phyloP scores from a whole-genome alignment of 2,797 vertebrate genomes.

The Hozukius guyotensis region DNA sequence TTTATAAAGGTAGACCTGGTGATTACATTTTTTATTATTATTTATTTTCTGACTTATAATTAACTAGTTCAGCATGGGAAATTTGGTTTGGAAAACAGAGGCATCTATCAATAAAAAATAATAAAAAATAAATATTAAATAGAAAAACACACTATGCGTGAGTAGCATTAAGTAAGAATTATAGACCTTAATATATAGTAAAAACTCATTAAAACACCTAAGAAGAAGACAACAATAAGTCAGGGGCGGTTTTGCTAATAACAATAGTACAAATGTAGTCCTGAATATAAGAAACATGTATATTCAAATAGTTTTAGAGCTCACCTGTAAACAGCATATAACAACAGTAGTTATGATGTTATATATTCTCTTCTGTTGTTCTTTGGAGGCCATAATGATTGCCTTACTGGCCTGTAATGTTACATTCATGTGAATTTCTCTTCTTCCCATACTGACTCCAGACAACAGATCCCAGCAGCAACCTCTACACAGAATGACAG shows the following conservation, averaged over 20 bases:
- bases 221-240: neutral
- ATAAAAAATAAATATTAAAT: neutral
- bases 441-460: neutral
- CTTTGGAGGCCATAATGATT: neutral
- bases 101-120: neutral
- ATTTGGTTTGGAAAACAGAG: no score
- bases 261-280: neutral
- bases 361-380: neutral
- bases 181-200: no score
- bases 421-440: neutral
- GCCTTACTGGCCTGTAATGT: no score
- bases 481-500: slow-evolving; percentile 42
- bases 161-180: neutral
- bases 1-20: no score
- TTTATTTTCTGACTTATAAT: no score
- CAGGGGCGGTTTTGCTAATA: neutral
- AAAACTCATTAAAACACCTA: neutral
- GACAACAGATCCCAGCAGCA: slow-evolving; percentile 21
- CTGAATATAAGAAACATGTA: neutral
- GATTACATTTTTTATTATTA: no score
- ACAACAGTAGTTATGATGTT: neutral
- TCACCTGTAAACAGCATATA: neutral
- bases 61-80: no score
- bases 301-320: neutral
- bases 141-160: neutral